These are phyloP conservation scores for Pristionchus pacificus DNA, from an alignment of 1,140 invertebrate genomes.

Conservation along the genomic window DNA sequence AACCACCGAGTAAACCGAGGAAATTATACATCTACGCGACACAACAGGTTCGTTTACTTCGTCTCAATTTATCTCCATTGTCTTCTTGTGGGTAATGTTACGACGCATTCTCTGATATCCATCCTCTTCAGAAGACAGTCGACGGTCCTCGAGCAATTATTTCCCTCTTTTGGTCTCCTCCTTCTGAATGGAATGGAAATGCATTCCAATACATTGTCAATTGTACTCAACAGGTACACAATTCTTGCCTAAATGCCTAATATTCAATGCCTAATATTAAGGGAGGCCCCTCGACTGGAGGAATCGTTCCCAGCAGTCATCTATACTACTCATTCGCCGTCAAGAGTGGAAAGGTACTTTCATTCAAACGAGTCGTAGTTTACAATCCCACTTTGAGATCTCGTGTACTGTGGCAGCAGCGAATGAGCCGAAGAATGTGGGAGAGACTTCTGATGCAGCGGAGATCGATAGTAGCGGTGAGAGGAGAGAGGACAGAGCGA, in stretches of 20 bases:
- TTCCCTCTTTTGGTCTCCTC: conserved; percentile 54
- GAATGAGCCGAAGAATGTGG: conserved; percentile 53
- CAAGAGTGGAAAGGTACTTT: conserved; percentile 46
- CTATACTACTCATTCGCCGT: conserved; percentile 44
- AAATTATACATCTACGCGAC: conserved; percentile 48
- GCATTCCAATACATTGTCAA: conserved; percentile 52
- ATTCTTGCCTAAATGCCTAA: conserved; percentile 2
- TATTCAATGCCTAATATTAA: conserved; percentile 15
- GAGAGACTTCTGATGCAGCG: conserved; percentile 38
- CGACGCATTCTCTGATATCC: conserved; percentile 1
- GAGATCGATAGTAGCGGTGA: conserved; percentile 53
- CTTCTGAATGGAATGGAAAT: conserved; percentile 55
- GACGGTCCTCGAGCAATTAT: conserved; percentile 56
- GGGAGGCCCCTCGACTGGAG: conserved; percentile 18
- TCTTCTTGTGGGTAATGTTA: conserved; percentile 14
- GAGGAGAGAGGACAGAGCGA: not conserved
- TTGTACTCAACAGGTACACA: conserved; percentile 39
- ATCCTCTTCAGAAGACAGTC: conserved; percentile 46
- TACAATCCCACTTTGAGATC: conserved; percentile 4
- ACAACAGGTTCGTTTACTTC: conserved; percentile 42
- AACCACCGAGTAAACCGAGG: conserved; percentile 45
- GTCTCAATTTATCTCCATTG: too few species aligned
- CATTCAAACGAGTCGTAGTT: not conserved
- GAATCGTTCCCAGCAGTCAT: conserved; percentile 14
- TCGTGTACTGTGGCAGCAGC: conserved; percentile 47